Evolutionary conservation across 2,888 invertebrate genomes (phyloP).

Genomic region (Drosophila kambysellisi): DNA sequence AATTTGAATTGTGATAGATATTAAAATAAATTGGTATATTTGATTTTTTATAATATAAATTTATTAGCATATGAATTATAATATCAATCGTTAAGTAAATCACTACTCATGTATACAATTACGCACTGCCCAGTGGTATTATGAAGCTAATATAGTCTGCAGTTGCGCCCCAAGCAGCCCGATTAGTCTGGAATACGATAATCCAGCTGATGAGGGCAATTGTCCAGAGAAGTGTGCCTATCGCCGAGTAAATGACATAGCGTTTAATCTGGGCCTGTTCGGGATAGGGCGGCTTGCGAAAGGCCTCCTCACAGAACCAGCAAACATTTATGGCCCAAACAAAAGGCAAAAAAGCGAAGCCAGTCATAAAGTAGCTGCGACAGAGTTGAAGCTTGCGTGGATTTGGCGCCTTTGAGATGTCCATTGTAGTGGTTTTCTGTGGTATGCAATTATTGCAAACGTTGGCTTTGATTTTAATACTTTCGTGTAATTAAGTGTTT

Average conservation of each 20-base stretch:
- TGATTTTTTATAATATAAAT: neutral
- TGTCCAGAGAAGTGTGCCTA: conserved; percentile 92
- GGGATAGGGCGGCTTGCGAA: conserved; percentile 91
- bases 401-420: conserved; percentile 90
- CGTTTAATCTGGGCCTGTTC: conserved; percentile 94
- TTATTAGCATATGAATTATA: conserved; percentile 26
- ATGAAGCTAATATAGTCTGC: conserved; percentile 95
- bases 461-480: neutral
- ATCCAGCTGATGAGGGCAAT: conserved; percentile 91
- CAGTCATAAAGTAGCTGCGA: conserved; percentile 92
- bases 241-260: conserved; percentile 93
- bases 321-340: conserved; percentile 96
- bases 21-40: neutral
- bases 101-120: conserved; percentile 51
- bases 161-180: conserved; percentile 93
- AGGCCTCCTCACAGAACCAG: conserved; percentile 97
- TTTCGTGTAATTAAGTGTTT: neutral
- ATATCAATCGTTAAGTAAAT: conserved; percentile 48
- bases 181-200: conserved; percentile 91
- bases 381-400: conserved; percentile 92
- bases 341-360: conserved; percentile 94
- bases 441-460: neutral
- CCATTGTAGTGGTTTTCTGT: conserved; percentile 86
- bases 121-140: conserved; percentile 90
- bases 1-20: neutral